phyloP scores from a whole-genome alignment of 2,888 invertebrate genomes.

The Clivina fossor region DNA sequence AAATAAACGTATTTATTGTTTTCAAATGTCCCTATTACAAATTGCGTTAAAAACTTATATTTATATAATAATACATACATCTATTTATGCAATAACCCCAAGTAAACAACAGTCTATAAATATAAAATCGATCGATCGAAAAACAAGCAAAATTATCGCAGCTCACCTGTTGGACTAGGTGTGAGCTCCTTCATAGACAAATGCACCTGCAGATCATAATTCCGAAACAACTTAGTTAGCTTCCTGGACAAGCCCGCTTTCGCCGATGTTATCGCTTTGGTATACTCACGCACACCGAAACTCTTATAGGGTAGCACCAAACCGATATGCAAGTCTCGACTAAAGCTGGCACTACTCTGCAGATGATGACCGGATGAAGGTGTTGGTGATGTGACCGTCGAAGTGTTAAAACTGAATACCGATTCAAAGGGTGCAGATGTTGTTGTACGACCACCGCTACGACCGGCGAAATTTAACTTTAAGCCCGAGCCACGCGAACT shows the following conservation, averaged over 20 bases:
- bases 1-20: too few relatives aligned
- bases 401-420: background rate
- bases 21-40: too few relatives aligned
- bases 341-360: too few relatives aligned
- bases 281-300: constrained; percentile 73
- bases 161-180: constrained; percentile 76
- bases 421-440: background rate
- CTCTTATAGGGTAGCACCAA: constrained; percentile 76
- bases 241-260: constrained; percentile 67
- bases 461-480: constrained; percentile 47
- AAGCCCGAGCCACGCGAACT: constrained; percentile 50
- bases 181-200: constrained; percentile 72
- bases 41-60: too few relatives aligned
- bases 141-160: too few relatives aligned
- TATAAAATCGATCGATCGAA: too few relatives aligned
- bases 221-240: constrained; percentile 65
- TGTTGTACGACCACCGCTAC: constrained; percentile 42
- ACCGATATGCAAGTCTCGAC: constrained; percentile 60
- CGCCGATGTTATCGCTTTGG: constrained; percentile 68
- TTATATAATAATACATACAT: too few relatives aligned
- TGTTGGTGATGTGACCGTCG: constrained; percentile 30
- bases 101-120: too few relatives aligned
- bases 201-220: constrained; percentile 68
- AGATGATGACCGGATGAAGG: background rate
- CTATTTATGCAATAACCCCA: too few relatives aligned